These are phyloP conservation scores for Platyscapa corneri DNA, from an alignment of 1,140 invertebrate species.

Conservation along the genomic window DNA sequence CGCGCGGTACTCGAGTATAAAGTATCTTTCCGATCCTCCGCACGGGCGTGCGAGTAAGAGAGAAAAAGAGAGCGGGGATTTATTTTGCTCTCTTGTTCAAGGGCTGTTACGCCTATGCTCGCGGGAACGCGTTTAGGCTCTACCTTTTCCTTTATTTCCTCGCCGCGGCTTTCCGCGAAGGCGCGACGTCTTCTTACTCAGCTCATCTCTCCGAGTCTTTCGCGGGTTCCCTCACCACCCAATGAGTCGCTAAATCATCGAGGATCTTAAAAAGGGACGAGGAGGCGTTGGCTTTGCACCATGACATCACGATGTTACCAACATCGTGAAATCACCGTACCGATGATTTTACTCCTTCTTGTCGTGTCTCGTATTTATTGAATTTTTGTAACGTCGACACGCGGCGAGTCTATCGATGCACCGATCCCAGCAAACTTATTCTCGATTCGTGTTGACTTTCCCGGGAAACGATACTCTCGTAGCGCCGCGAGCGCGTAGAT, in stretches of 20 bases:
- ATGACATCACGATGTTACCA: background rate
- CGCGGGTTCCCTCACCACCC: background rate
- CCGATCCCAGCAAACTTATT: too few species aligned
- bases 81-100: conserved; percentile 41
- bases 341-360: background rate
- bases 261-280: background rate
- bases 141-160: background rate
- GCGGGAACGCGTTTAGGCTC: too few species aligned
- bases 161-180: background rate
- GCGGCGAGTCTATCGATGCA: too few species aligned
- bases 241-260: background rate
- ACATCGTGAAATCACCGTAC: conserved; percentile 15
- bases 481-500: too few species aligned
- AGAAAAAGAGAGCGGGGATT: conserved; percentile 16
- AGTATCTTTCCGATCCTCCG: background rate
- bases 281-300: background rate
- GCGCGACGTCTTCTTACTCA: too few species aligned
- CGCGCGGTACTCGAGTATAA: background rate
- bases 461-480: background rate
- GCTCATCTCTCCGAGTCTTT: background rate
- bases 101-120: conserved; percentile 9
- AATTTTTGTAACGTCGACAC: background rate
- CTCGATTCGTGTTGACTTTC: background rate
- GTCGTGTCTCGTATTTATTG: background rate
- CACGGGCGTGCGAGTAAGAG: background rate